Evolutionary conservation across 2,888 invertebrate species (phyloP).

Genomic region (Andrena dorsata): DNA sequence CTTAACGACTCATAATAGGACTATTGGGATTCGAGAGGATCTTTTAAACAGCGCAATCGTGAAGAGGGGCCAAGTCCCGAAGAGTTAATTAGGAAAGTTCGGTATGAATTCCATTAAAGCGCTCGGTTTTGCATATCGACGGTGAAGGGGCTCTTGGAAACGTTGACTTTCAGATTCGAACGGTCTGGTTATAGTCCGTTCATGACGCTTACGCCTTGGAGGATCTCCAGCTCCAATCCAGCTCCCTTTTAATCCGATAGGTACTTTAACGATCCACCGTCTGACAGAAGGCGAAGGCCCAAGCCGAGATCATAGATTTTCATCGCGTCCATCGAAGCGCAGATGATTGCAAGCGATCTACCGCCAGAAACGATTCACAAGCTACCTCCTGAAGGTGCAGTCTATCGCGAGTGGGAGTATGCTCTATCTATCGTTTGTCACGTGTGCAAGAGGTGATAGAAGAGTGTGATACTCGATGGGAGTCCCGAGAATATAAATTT

Average conservation of each 20-base stretch:
- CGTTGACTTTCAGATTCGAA: constrained; percentile 40
- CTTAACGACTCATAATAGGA: constrained; percentile 41
- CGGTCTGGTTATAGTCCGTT: background rate
- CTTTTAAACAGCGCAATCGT: constrained; percentile 36
- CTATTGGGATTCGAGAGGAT: constrained; percentile 37
- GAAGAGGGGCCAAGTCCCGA: constrained; percentile 9
- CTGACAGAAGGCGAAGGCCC: too few relatives aligned
- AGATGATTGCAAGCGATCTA: background rate
- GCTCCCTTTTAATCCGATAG: too few relatives aligned
- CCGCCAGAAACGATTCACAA: background rate
- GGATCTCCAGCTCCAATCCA: background rate
- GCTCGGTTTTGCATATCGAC: constrained; percentile 37
- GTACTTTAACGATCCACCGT: too few relatives aligned
- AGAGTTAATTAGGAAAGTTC: constrained; percentile 69
- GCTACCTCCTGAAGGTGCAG: background rate
- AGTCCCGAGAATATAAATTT: constrained; percentile 16
- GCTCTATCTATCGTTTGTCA: constrained; percentile 1
- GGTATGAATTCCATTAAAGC: constrained; percentile 57
- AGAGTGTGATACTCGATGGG: constrained; percentile 22
- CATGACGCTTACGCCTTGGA: background rate
- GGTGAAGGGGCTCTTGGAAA: constrained; percentile 20
- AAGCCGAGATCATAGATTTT: too few relatives aligned
- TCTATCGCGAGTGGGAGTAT: constrained; percentile 10
- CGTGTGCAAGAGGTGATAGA: background rate
- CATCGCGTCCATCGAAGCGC: background rate